These are phyloP conservation scores for Saguinus imperator DNA, from an alignment of 2,113 vertebrate species.

Conservation along the genomic window DNA sequence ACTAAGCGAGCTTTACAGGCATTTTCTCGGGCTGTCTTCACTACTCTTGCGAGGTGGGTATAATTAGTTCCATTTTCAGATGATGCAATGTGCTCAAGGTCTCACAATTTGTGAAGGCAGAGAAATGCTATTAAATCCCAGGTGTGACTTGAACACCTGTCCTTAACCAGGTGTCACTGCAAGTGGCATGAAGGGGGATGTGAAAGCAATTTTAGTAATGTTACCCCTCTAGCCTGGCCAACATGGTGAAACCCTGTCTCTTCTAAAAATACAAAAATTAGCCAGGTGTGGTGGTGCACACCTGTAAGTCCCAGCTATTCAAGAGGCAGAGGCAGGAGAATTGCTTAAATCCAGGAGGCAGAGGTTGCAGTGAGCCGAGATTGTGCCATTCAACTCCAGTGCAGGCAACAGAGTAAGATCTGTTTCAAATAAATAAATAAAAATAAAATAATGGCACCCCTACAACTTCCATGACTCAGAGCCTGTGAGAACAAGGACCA, in stretches of 20 bases:
- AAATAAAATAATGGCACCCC: neutral
- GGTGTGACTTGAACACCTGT: neutral
- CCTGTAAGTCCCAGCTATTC: no score
- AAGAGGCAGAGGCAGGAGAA: no score
- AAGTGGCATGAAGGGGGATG: neutral
- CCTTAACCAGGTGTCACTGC: neutral
- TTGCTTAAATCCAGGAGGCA: no score
- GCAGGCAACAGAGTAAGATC: no score
- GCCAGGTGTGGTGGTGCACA: no score
- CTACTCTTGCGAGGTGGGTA: fast-evolving
- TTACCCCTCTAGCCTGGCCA: no score
- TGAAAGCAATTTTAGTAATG: neutral
- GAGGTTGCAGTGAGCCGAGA: no score
- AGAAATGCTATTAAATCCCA: neutral
- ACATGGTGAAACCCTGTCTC: no score
- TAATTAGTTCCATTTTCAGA: neutral
- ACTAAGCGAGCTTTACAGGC: fast-evolving
- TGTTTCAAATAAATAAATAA: no score
- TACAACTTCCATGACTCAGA: neutral
- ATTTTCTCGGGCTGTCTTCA: neutral
- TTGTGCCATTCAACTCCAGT: no score
- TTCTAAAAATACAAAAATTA: no score
- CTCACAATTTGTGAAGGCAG: neutral
- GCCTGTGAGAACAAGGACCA: neutral
- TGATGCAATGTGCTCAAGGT: neutral